Conservation (phyloP, 2,888 invertebrate species). For the Rotaria sp. region DNA sequence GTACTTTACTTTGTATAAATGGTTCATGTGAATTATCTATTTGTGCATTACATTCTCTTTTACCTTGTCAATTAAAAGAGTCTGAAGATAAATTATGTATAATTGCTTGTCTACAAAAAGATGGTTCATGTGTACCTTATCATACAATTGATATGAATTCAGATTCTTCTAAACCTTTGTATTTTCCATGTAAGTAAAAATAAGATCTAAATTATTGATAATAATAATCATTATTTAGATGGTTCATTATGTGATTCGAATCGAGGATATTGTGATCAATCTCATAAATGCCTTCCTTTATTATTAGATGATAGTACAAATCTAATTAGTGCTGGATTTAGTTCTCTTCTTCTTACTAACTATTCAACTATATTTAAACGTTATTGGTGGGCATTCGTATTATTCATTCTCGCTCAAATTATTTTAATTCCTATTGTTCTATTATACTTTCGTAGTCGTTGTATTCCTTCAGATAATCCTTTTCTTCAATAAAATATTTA, state of each 20-base stretch:
- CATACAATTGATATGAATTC: background rate
- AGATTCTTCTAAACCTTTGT: background rate
- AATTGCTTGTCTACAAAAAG: background rate
- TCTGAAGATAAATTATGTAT: background rate
- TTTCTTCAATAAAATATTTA: background rate
- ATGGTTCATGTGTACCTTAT: background rate
- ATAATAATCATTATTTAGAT: background rate
- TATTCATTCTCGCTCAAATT: background rate
- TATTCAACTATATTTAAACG: background rate
- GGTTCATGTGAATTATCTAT: slow-evolving; percentile 13
- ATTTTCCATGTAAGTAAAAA: background rate
- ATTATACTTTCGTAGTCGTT: background rate
- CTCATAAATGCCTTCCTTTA: background rate
- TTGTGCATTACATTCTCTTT: background rate
- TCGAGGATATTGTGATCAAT: slow-evolving; percentile 10
- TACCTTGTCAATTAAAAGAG: slow-evolving; percentile 5
- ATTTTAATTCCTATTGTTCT: slow-evolving; percentile 4
- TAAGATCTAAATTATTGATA: background rate
- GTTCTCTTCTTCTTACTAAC: background rate
- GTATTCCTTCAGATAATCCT: slow-evolving; percentile 23
- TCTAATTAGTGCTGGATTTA: background rate
- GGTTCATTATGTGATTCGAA: background rate
- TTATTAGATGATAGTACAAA: background rate
- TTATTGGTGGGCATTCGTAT: background rate
- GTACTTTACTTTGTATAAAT: background rate